Evolutionary conservation across 2,113 vertebrate species (phyloP).

Genomic region (Ceyx cyanopectus): DNA sequence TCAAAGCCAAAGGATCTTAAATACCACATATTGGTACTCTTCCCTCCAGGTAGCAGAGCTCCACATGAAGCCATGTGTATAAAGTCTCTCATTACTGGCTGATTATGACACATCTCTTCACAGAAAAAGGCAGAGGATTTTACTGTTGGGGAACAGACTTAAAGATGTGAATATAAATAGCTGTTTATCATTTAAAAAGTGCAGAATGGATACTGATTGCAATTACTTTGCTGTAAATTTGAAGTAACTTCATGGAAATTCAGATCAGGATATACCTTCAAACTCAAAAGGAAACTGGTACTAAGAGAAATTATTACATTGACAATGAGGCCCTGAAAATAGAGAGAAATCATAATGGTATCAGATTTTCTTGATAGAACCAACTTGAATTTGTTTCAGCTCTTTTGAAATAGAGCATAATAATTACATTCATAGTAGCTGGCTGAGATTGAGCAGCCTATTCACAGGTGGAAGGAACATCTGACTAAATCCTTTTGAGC

Average conservation of each 20-base stretch:
- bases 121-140: background rate
- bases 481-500: slow-evolving; percentile 60
- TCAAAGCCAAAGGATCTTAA: background rate
- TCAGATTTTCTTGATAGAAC: background rate
- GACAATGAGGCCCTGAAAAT: background rate
- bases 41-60: background rate
- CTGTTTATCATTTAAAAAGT: background rate
- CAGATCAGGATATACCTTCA: background rate
- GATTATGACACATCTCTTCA: background rate
- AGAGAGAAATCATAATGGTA: background rate
- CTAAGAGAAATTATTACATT: background rate
- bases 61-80: background rate
- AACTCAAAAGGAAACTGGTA: background rate
- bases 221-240: background rate
- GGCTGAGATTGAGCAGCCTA: slow-evolving; percentile 4
- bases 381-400: background rate
- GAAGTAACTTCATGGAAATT: background rate
- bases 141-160: background rate
- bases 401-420: slow-evolving; percentile 66
- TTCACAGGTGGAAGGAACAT: slow-evolving; percentile 74
- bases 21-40: background rate
- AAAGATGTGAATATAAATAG: background rate
- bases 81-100: background rate
- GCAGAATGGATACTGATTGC: background rate
- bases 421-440: slow-evolving; percentile 58